These are phyloP conservation scores for Stomatorhinus ivindoensis DNA, from an alignment of 2,113 vertebrate genomes.

Conservation along the genomic window DNA sequence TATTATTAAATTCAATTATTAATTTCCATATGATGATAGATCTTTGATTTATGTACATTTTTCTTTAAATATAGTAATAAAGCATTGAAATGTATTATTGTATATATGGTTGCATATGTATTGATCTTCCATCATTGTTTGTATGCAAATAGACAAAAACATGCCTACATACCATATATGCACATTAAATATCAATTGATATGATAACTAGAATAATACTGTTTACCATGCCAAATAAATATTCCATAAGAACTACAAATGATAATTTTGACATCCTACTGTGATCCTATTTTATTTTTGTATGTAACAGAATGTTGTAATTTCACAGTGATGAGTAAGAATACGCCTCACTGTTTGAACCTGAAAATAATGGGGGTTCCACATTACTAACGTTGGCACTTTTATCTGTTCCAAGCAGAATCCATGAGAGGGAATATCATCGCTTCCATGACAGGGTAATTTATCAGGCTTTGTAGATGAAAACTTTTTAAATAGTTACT, in stretches of 20 bases:
- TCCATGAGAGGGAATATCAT: slow-evolving; percentile 12
- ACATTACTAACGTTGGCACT: slow-evolving; percentile 28
- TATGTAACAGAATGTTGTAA: neutral
- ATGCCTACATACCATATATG: neutral
- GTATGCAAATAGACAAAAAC: neutral
- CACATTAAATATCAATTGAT: neutral
- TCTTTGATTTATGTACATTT: neutral
- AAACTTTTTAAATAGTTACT: too few relatives aligned
- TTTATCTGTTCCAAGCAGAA: slow-evolving; percentile 33
- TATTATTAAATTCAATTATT: too few relatives aligned
- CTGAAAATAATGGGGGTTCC: slow-evolving; percentile 25
- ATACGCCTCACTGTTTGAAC: slow-evolving; percentile 28
- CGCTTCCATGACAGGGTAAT: too few relatives aligned
- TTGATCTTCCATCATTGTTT: neutral
- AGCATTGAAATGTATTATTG: neutral
- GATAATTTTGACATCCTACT: neutral
- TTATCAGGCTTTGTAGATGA: too few relatives aligned
- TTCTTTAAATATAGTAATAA: neutral
- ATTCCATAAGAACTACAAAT: neutral
- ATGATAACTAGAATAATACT: neutral
- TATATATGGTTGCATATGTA: neutral
- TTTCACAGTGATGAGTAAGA: slow-evolving; percentile 20
- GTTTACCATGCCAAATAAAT: neutral
- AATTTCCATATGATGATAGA: neutral
- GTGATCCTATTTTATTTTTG: neutral